These are phyloP conservation scores for Platyscapa corneri DNA, from an alignment of 1,140 invertebrate species.

Conservation along the genomic window DNA sequence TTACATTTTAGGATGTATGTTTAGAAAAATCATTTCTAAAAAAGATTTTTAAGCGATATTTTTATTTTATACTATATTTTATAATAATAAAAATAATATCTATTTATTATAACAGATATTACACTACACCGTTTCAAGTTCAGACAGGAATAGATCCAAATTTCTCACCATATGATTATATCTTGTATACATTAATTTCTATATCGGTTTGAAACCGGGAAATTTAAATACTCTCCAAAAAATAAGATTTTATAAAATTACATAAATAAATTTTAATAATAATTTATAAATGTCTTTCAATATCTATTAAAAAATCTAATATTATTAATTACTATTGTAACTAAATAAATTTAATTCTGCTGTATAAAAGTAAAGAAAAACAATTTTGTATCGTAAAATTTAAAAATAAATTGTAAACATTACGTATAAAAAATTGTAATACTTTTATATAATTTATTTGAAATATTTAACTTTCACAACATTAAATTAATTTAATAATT, in stretches of 20 bases:
- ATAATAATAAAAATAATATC: neutral
- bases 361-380: no score
- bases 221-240: neutral
- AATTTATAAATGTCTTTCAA: no score
- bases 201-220: neutral
- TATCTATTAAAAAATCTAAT: no score
- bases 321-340: no score
- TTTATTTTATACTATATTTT: neutral
- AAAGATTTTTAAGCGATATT: neutral
- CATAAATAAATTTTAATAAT: no score
- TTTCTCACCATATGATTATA: neutral
- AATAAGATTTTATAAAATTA: neutral
- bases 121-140: neutral
- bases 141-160: conserved; percentile 5
- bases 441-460: neutral
- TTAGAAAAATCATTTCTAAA: neutral
- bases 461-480: neutral
- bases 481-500: neutral
- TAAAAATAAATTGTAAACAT: no score
- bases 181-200: neutral
- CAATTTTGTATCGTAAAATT: no score
- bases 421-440: neutral
- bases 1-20: neutral
- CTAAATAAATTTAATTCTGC: no score
- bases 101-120: conserved; percentile 20